A percentile compares a stretch with the other conserved stretches of the same genome.
phyloP scores from a whole-genome alignment of 2,113 vertebrate species.

The Ailuropoda melanoleuca region DNA sequence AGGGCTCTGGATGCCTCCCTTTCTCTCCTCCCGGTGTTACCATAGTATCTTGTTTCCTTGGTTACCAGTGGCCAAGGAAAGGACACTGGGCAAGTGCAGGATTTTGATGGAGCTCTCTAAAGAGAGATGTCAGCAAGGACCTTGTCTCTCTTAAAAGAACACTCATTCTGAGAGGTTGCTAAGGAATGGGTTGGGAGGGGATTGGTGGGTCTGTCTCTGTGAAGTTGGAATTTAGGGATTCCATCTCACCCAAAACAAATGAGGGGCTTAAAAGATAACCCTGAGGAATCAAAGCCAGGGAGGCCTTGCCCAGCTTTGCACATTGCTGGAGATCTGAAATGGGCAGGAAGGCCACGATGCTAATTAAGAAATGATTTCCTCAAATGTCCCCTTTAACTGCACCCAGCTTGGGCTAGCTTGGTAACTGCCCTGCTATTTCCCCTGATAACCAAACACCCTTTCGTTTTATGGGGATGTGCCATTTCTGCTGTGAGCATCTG shows the following conservation, averaged over 20 bases:
- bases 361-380: constrained; percentile 43
- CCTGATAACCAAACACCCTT: background rate
- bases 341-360: background rate
- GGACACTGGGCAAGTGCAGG: constrained; percentile 79
- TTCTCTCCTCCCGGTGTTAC: constrained; percentile 81
- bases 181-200: constrained; percentile 40
- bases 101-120: constrained; percentile 73
- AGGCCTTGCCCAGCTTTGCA: constrained; percentile 40
- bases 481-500: background rate
- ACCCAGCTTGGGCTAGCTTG: background rate
- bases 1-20: constrained; percentile 67
- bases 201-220: constrained; percentile 43
- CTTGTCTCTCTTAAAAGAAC: constrained; percentile 74
- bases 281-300: constrained; percentile 49
- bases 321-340: background rate
- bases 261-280: constrained; percentile 53
- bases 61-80: constrained; percentile 85
- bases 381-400: background rate
- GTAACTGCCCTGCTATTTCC: background rate
- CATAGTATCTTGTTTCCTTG: constrained; percentile 88
- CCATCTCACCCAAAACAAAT: constrained; percentile 60
- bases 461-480: background rate
- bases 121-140: constrained; percentile 68
- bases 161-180: constrained; percentile 73
- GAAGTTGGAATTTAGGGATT: constrained; percentile 76